phyloP scores from a whole-genome alignment of 1,140 invertebrate genomes.

The Drosophila tristis region DNA sequence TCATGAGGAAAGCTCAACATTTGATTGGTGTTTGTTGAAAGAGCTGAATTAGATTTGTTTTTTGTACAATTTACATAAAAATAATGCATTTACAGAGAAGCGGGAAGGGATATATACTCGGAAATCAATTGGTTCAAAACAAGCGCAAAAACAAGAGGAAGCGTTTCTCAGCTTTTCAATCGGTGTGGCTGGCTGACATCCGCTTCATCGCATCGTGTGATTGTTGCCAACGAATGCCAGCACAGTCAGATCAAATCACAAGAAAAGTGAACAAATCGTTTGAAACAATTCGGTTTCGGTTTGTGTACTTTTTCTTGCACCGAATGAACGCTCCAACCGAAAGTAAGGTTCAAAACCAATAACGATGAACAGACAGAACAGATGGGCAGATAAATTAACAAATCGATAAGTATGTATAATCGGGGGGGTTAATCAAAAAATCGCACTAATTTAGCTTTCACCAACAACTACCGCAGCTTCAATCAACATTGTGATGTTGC shows the following conservation, averaged over 20 bases:
- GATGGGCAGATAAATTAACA: constrained; percentile 12
- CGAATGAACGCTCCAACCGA: constrained; percentile 1
- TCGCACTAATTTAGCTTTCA: constrained; percentile 84
- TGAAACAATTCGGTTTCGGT: not conserved
- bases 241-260: not conserved
- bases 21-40: constrained; percentile 84
- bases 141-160: constrained; percentile 27
- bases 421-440: constrained; percentile 55
- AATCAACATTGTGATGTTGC: constrained; percentile 84
- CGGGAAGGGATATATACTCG: constrained; percentile 4
- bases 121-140: not conserved
- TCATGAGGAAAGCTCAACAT: constrained; percentile 81
- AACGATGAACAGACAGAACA: constrained; percentile 4
- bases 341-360: not conserved
- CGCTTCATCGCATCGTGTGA: not conserved
- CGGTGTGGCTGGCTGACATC: too few relatives aligned
- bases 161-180: not conserved
- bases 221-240: constrained; percentile 1
- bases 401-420: constrained; percentile 13
- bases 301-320: constrained; percentile 17
- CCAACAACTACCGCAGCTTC: constrained; percentile 83
- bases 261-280: constrained; percentile 13
- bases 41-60: constrained; percentile 83
- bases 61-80: constrained; percentile 58
- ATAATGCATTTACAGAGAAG: constrained; percentile 40